Base-by-base conservation (phyloP, 2,888 invertebrate species). In the Adineta ricciae region DNA sequence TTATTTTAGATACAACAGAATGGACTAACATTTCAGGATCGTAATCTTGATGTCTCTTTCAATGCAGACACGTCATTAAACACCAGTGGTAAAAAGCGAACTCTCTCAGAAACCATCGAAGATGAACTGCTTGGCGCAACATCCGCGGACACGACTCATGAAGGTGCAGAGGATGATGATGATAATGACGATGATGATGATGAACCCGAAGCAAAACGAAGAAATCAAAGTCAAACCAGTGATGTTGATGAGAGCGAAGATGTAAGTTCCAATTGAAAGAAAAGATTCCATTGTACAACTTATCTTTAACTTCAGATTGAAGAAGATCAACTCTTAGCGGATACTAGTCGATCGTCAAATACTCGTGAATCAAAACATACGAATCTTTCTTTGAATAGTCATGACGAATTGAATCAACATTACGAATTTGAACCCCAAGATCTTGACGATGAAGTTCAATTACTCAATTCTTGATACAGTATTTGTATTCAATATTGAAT, bases 401-500 rank as follows among this genome's bases (percentile, higher is more conserved):
- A 64, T 32, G 64, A 64, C 4, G 64, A 64, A 64, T 64, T 32
- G 16, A 64, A 64, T 64, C 64, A 64, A 64, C 64, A 64, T 32
- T 64, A 64, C 27, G 64, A 27, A 64, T 64, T 64, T 9, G 64
- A 64, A 64, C 32, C 64, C 2, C 32, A 64, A 32, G 64, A 64
- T 64, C 64, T 64, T 27, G 64, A 32, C 19, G 64, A 64, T 64
- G 64, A 64, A 64, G 32, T 64, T 32, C 64, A 64, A 64, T 32
- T 64, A 64, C 64, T 64, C 27, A 32, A 64, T 64, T 64, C 64
- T 64, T 64, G 64, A 64, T 32, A 64, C 64, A 64, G 64, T 64
- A 64, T 64, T 64, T 64, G 64, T 64, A 27, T 64, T 56, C 56
- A n/a, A 32, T 32, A 32, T 64, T 64, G 50, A 50, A 50, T 50